Evolutionary conservation across 2,797 vertebrate species (phyloP), one percentile per base, ranked within the genome.

Genomic region (Phylloscopus collybita): DNA sequence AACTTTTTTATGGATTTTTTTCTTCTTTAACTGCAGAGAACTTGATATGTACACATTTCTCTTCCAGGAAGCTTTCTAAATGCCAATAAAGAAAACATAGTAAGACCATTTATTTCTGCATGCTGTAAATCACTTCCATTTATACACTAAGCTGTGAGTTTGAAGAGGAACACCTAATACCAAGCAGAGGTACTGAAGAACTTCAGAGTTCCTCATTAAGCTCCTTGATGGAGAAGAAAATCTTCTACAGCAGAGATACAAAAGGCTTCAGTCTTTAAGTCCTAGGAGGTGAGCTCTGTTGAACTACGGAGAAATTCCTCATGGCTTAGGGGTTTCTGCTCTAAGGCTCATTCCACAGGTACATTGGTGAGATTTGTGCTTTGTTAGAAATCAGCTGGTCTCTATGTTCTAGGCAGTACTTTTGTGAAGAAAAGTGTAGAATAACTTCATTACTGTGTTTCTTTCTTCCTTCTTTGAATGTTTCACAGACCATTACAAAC

Each of bases 11-110:
- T 47, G n/a, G n/a, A 12, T 34, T 82, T 74, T 88, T 78, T 78
- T 34, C 25, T 84, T 85, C 56, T 80, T 80, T 74, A 62, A 42
- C 73, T 76, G 49, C 25, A 47, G 60, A 73, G 19, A 75, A 66
- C 26, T 59, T 81, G 42, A 20, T 80, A 34, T 38, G 32, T 64
- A 36, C 16, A 9, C 30, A 4, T 83, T 82, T 92, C 45, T 88
- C 40, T 95, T 92, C 54, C 56, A 75, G 69, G 62, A 78, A 87
- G 61, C 54, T 88, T 91, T 89, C 54, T 71, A 90, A 91, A 85
- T 75, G 26, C 40, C 40, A 85, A 18, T 90, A 92, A 92, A 89
- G 80, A 85, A 85, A 85, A 70, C 6, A 1, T 53, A 70, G 27
- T 66, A 34, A 61, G 26, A 66, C 27, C 5, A 5, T 32, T 86